These are phyloP conservation scores for Lacerta bilineata DNA, from an alignment of 2,797 vertebrate genomes.

Conservation along the genomic window DNA sequence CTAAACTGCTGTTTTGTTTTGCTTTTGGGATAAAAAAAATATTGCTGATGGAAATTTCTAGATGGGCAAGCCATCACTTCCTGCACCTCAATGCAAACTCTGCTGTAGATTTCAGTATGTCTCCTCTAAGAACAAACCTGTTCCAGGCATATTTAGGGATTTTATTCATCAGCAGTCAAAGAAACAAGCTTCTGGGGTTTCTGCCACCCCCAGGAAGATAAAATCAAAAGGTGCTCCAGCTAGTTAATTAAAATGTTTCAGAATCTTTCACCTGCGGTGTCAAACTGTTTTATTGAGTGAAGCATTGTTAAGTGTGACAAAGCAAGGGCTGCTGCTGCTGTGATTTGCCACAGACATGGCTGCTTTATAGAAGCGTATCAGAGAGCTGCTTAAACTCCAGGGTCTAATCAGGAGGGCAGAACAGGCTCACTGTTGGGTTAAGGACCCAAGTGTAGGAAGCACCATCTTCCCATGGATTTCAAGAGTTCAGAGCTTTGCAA, in stretches of 20 bases:
- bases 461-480: not conserved
- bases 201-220: conserved; percentile 58
- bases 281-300: conserved; percentile 72
- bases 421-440: conserved; percentile 57
- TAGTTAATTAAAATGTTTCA: conserved; percentile 76
- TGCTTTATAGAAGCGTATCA: conserved; percentile 66
- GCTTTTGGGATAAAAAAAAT: conserved; percentile 33
- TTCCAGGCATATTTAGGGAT: conserved; percentile 36
- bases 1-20: not conserved
- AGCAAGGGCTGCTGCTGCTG: conserved; percentile 64
- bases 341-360: conserved; percentile 62
- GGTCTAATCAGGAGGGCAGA: conserved; percentile 72
- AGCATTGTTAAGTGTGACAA: conserved; percentile 63
- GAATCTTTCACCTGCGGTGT: conserved; percentile 68
- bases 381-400: conserved; percentile 62
- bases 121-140: conserved; percentile 20
- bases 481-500: not conserved
- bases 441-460: not conserved
- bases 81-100: conserved; percentile 30
- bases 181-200: conserved; percentile 57
- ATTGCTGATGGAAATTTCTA: not conserved
- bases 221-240: conserved; percentile 69
- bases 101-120: conserved; percentile 34
- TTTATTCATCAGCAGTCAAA: conserved; percentile 54
- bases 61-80: conserved; percentile 41